phyloP scores from a whole-genome alignment of 2,113 vertebrate species.

The Lagopus leucura region DNA sequence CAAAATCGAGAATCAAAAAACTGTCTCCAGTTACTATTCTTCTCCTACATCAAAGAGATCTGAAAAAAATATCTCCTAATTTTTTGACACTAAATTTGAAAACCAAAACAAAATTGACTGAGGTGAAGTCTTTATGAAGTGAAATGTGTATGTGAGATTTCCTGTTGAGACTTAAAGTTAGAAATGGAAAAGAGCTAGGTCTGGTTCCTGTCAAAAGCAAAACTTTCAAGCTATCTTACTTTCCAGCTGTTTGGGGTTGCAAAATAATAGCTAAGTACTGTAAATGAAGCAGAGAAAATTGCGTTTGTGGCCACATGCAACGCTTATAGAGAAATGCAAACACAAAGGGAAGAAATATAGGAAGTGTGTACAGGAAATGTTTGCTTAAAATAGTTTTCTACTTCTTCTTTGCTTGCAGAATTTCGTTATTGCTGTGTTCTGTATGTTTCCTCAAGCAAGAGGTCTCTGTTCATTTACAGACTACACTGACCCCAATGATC shows the following conservation, averaged over 20 bases:
- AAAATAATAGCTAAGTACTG: conserved; percentile 19
- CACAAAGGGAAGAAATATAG: background rate
- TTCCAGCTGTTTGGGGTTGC: background rate
- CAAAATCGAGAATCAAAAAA: background rate
- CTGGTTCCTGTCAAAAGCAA: conserved; percentile 4
- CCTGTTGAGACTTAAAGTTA: background rate
- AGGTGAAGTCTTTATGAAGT: background rate
- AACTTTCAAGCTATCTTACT: background rate
- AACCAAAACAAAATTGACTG: background rate
- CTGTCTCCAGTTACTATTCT: background rate
- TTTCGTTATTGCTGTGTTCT: conserved; percentile 5
- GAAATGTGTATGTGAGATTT: background rate
- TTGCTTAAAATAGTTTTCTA: conserved; percentile 28
- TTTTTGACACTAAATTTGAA: background rate
- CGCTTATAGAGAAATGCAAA: conserved; percentile 44
- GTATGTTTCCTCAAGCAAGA: background rate
- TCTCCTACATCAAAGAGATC: background rate
- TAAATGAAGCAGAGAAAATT: conserved; percentile 26
- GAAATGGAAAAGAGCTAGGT: background rate
- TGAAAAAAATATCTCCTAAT: background rate
- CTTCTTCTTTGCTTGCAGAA: conserved; percentile 28
- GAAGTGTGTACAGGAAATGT: conserved; percentile 22
- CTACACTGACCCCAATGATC: rapidly evolving
- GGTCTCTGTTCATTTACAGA: rapidly evolving
- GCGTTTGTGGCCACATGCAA: background rate